phyloP scores from a whole-genome alignment of 2,797 vertebrate genomes.

The Limnodromus scolopaceus region DNA sequence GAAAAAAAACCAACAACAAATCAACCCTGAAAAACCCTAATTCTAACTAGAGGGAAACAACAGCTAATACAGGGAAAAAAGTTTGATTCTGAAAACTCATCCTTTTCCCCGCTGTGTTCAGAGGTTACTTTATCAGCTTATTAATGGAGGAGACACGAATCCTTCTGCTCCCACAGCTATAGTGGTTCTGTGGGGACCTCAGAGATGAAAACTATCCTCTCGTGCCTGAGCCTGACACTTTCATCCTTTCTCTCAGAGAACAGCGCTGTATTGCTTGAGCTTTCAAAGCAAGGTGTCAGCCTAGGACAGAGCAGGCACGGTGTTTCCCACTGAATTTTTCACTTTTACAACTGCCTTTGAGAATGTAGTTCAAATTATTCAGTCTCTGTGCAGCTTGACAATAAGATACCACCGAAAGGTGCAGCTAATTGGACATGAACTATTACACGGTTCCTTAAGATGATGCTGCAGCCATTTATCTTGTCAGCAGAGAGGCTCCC shows the following conservation, averaged over 20 bases:
- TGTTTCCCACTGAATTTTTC: neutral
- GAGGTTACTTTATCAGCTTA: neutral
- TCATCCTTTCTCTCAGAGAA: neutral
- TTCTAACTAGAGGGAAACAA: neutral
- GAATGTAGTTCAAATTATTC: neutral
- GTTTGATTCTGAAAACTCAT: neutral
- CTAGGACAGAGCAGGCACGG: neutral
- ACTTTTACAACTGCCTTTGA: neutral
- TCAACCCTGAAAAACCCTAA: neutral
- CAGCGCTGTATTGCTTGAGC: neutral
- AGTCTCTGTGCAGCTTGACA: neutral
- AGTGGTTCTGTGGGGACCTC: neutral
- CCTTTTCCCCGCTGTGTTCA: neutral
- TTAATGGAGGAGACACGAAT: neutral
- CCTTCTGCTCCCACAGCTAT: rapidly evolving
- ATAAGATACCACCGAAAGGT: neutral
- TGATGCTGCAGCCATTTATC: neutral
- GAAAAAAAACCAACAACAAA: neutral
- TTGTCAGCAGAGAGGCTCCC: neutral
- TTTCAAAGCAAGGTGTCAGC: neutral
- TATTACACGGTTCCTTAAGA: neutral
- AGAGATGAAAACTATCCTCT: neutral
- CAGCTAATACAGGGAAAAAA: neutral
- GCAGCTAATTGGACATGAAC: neutral
- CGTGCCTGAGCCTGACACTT: neutral